phyloP scores from a whole-genome alignment of 2,113 vertebrate genomes.

The Felis catus region DNA sequence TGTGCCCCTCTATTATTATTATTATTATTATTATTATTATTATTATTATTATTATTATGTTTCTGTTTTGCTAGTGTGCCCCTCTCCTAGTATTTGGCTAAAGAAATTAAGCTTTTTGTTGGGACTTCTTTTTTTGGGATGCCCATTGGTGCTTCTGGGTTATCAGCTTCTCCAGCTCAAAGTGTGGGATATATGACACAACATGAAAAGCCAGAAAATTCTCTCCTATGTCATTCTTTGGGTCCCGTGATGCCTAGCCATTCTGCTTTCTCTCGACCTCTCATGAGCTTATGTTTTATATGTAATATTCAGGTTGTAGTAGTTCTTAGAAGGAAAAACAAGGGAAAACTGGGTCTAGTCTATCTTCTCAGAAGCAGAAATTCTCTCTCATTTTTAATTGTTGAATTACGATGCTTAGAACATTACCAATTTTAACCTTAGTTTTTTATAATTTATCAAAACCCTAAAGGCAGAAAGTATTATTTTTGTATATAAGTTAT shows the following conservation, averaged over 20 bases:
- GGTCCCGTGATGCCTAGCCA: neutral
- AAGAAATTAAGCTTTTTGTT: neutral
- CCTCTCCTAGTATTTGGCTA: neutral
- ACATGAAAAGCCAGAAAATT: neutral
- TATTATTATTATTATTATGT: neutral
- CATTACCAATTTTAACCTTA: neutral
- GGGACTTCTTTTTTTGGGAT: neutral
- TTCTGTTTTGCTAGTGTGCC: neutral
- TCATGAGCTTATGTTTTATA: neutral
- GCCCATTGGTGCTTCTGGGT: neutral
- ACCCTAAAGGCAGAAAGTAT: neutral
- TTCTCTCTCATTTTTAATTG: neutral
- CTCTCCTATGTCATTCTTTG: neutral
- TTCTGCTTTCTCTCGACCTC: neutral
- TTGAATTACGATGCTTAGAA: neutral
- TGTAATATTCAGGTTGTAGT: neutral
- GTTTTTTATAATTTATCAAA: neutral
- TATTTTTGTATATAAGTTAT: conserved; percentile 11
- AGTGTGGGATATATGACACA: neutral
- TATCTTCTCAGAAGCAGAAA: neutral
- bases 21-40: neutral
- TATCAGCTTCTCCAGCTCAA: neutral
- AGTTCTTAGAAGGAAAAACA: neutral
- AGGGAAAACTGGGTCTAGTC: neutral
- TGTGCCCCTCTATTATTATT: neutral